Conservation (phyloP, 2,797 vertebrate genomes). For the Enteromius unitaeniatus region DNA sequence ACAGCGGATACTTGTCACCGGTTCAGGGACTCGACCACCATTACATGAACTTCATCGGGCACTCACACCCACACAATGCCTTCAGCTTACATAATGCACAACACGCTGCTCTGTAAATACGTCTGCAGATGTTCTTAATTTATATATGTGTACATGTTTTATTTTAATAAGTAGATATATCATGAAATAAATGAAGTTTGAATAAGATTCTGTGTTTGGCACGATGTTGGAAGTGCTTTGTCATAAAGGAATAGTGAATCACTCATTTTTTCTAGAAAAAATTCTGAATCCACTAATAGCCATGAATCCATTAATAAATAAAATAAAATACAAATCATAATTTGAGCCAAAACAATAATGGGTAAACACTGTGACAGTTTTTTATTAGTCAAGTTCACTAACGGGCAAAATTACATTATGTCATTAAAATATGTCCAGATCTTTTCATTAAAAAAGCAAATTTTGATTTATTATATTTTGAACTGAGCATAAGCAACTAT, state of each 20-base stretch:
- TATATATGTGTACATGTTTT: slow-evolving; percentile 52
- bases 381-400: background rate
- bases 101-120: slow-evolving; percentile 80
- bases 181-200: slow-evolving; percentile 49
- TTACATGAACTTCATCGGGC: slow-evolving; percentile 92
- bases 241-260: background rate
- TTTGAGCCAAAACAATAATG: background rate
- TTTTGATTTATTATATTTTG: background rate
- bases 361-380: too few relatives aligned
- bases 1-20: slow-evolving; percentile 85
- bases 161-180: slow-evolving; percentile 53
- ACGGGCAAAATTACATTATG: background rate
- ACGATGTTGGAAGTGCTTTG: background rate
- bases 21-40: slow-evolving; percentile 82
- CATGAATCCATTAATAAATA: background rate
- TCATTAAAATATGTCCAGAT: background rate
- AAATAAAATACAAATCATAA: background rate
- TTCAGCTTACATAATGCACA: slow-evolving; percentile 89
- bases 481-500: background rate
- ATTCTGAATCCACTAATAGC: background rate
- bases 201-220: slow-evolving; percentile 23
- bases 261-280: background rate
- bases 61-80: slow-evolving; percentile 83
- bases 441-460: background rate
- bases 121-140: slow-evolving; percentile 68